Evolutionary conservation across 2,113 vertebrate genomes (phyloP), one percentile per base, ranked within the genome.

Genomic region (Oreochromis aureus): DNA sequence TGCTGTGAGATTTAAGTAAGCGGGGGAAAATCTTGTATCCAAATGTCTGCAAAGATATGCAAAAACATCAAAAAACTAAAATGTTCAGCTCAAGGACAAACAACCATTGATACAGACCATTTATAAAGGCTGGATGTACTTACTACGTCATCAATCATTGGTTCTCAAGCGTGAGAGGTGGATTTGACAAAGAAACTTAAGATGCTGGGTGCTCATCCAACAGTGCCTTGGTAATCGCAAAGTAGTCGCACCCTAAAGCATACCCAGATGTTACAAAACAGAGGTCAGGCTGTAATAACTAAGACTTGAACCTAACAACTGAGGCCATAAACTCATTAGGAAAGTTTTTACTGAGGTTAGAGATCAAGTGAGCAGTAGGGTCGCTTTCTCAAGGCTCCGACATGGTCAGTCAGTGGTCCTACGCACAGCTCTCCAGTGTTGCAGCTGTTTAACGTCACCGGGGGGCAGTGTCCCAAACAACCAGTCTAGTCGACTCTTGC

Each of bases 361-460:
- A 48, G 3, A 19, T 48, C 16, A 48, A 51, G 44, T 76, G 71
- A 32, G 71, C 4, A 30, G 15, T 12, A 48, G 24, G 15, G 24
- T 48, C 4, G 2, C 8, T 6, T 73, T 3, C 39, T 46, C 22
- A 46, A 39, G 13, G 22, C 5, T 46, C 69, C 6, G 2, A 46
- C 41, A 2, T 11, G 22, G 1, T 44, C 13, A 1, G 8, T 24
- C 39, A 16, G 3, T 46, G 2, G 39, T 73, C 39, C 22, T 73
- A 18, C 0, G 2, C 0, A 1, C 61, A 66, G 61, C 39, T 27
- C n/a, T 44, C 3, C 11, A 7, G 19, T 41, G 36, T 41, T 69
- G 63, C 0, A 41, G 34, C 63, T 0, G 0, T 69, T 22, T 44
- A 44, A 7, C 5, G 11, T 22, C 63, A 13, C 36, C 11, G 0